Evolutionary conservation across 2,888 invertebrate genomes (phyloP), one percentile per base, ranked within the genome.

Genomic region (Thymelicus acteon): DNA sequence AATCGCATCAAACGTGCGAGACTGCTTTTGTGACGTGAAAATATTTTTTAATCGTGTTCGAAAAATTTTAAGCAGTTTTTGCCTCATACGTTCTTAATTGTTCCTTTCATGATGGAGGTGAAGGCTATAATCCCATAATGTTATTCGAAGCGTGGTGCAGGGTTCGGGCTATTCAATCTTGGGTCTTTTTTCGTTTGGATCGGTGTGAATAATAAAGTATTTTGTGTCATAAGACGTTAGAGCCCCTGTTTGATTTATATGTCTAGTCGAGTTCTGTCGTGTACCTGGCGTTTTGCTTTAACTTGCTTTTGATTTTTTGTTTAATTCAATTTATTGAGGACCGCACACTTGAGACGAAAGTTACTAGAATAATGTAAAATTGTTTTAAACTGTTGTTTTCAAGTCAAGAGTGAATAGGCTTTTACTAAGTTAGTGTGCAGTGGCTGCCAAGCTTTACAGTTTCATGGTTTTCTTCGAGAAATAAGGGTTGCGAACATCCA

Each of bases 211-310:
- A 88, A 88, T 88, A 91, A 90, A 90, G 87, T 86, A 89, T 85
- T 91, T 90, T 86, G 88, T 90, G 90, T 91, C 92, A 92, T 89
- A 88, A 89, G 90, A 85, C 87, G 87, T 90, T 89, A 87, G 84
- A 82, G 83, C 76, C 79, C 77, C 79, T 78, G 77, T 86, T 88
- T 92, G 92, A 91, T 90, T 91, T 91, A 90, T 91, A 75, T 47
- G 75, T 72, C 72, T 74, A 75, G 64, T 75, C 73, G 69, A 72
- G 80, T 79, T 80, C 60, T 60, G 49, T 44, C 58, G 44, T 54
- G 31, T 69, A 57, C 63, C 69, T 63, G 63, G 60, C 64, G 85
- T 86, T 87, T 85, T 75, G 74, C 72, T 73, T 78, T 80, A 82
- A 83, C 82, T 84, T 79, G 83, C 80, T 79, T 77, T 67, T 74